Evolutionary conservation across 2,888 invertebrate species (phyloP), one percentile per base, ranked within the genome.

Genomic region (Trichogramma evanescens): DNA sequence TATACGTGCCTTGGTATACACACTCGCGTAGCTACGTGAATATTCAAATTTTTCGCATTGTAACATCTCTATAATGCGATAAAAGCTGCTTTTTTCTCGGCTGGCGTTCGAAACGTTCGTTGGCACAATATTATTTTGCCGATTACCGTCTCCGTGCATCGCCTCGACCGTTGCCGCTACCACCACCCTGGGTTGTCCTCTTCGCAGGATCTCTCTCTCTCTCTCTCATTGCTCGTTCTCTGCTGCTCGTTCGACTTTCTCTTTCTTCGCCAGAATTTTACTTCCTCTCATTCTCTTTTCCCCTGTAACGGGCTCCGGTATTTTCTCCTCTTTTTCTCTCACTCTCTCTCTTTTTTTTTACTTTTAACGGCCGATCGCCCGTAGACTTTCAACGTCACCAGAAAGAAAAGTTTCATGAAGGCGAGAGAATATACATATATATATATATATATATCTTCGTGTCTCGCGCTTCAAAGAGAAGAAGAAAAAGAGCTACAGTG

Each of bases 51-150:
- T 26, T 26, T 26, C 26, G 26, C 26, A 26, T 26, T 26, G 26
- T 2, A 26, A 26, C 26, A 26, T 26, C 26, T 26, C 26, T 26
- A 26, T 26, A 26, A 26, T 26, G 26, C 26, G 26, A 26, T 26
- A 26, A 26, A 26, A 26, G 26, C 26, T 26, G 26, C 26, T 26
- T 26, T 26, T 26, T 26, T 26, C 26, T 26, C 26, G 26, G 3
- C 26, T 26, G 3, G 26, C 26, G 26, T 2, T 26, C 2, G 3
- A 26, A 26, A 26, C 26, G 26, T 26, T 26, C 46, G 39, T 62
- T 68, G 66, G 64, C 67, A 71, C 68, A 74, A 74, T 72, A 74
- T 74, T 74, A 70, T 71, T 69, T 62, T 68, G 70, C 62, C 59
- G 65, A 50, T 5, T 13, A 49, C 49, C 6, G 45, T 45, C 38